Evolutionary conservation across 2,888 invertebrate genomes (phyloP), one percentile per base, ranked within the genome.

Genomic region (Spodoptera littoralis): DNA sequence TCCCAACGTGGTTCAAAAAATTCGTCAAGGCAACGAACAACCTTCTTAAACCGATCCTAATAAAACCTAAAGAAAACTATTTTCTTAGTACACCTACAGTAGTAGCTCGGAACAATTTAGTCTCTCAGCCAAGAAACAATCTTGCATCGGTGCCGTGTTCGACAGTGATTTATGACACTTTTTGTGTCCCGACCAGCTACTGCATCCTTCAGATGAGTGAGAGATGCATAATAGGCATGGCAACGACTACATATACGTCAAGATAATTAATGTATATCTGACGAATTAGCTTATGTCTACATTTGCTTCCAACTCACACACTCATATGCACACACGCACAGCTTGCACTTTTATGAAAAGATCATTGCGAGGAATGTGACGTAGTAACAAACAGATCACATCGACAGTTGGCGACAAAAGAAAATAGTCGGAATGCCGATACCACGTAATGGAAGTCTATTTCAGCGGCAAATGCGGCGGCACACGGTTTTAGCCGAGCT

Each of bases 401-500:
- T 80, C 82, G 85, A 83, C 81, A 85, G 85, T 87, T 88, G 88
- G 88, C 89, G 90, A 91, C 91, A 89, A 89, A 86, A 88, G 86
- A 91, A 90, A 92, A 92, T 91, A 90, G 84, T 88, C 81, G 87
- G 89, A 89, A 92, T 90, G 89, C 91, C 88, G 85, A 90, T 84
- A 90, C 81, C 89, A 88, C 90, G 90, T 87, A 90, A 90, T 87
- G 87, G 83, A 84, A 87, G 90, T 91, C 91, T 92, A 92, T 92
- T 91, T 90, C 88, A 91, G 92, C 90, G 85, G 87, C 85, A 88
- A 86, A 88, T 85, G 87, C 86, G 86, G 85, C 87, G 87, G 90
- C 86, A 88, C 88, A 89, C 89, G 85, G 90, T 90, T 91, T 89
- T 90, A 91, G 90, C 88, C 89, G 87, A 82, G 88, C 89, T 82